Conservation (phyloP, 2,888 invertebrate species). For the Drosophila paramelanica region DNA sequence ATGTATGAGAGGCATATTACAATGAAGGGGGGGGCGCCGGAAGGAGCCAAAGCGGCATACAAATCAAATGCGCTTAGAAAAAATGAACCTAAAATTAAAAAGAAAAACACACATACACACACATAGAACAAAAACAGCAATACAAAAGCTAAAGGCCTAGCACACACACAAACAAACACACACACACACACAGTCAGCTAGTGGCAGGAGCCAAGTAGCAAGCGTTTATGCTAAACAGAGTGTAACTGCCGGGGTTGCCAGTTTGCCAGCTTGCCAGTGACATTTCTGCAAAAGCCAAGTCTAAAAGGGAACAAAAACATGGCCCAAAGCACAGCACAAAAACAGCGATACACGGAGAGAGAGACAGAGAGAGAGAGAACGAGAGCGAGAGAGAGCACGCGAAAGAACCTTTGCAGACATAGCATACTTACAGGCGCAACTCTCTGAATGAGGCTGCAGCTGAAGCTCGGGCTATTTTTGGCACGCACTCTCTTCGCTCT, state of each 20-base stretch:
- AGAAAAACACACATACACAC: constrained; percentile 43
- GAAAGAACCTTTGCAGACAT: constrained; percentile 59
- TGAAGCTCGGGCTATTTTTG: constrained; percentile 11
- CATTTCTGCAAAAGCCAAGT: constrained; percentile 76
- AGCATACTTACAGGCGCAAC: constrained; percentile 53
- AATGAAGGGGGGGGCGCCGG: constrained; percentile 21
- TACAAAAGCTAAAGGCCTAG: constrained; percentile 55
- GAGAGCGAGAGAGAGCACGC: constrained; percentile 4
- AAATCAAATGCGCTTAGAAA: constrained; percentile 69
- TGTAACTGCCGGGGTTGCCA: constrained; percentile 82
- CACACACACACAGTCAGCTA: constrained; percentile 14
- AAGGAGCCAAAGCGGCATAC: constrained; percentile 59
- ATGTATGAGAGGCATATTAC: constrained; percentile 43
- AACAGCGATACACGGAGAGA: constrained; percentile 10
- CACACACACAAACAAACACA: constrained; percentile 23
- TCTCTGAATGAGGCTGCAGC: constrained; percentile 19
- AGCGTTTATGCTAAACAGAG: constrained; percentile 81
- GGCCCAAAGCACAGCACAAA: constrained; percentile 46
- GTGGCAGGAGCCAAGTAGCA: constrained; percentile 78
- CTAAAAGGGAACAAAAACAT: constrained; percentile 57
- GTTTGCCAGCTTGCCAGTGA: constrained; percentile 68
- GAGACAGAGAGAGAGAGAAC: constrained; percentile 9
- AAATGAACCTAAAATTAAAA: constrained; percentile 68
- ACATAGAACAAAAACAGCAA: constrained; percentile 28
- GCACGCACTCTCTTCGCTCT: constrained; percentile 6